Conservation (phyloP, 1,140 invertebrate genomes). For the Rhyzopertha dominica region DNA sequence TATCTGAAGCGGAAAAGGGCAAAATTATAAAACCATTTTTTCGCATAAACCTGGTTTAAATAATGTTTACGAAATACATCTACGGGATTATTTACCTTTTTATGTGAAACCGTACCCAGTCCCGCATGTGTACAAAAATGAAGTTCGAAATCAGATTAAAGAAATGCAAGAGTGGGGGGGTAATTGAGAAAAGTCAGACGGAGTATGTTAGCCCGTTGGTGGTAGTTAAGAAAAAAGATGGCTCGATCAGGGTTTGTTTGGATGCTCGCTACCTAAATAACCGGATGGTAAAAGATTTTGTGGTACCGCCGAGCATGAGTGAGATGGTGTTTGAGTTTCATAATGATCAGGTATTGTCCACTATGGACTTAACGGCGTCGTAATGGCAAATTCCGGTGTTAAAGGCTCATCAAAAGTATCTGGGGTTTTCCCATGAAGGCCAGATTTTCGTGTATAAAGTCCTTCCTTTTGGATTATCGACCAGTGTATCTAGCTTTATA, state of each 20-base stretch:
- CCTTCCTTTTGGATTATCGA: slow-evolving; percentile 9
- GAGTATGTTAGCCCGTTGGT: slow-evolving; percentile 6
- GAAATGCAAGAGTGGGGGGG: not conserved
- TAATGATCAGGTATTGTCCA: not conserved
- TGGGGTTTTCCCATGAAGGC: slow-evolving; percentile 5
- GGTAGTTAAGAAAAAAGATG: slow-evolving; percentile 13
- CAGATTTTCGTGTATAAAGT: slow-evolving; percentile 9
- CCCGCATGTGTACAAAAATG: not conserved
- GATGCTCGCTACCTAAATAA: slow-evolving; percentile 10
- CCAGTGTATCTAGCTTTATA: slow-evolving; percentile 1
- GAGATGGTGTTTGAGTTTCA: slow-evolving; percentile 9
- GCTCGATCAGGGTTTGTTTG: slow-evolving; percentile 1
- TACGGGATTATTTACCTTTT: no score
- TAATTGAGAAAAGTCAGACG: slow-evolving; percentile 4
- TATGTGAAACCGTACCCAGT: not conserved
- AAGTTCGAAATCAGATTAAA: slow-evolving; percentile 3
- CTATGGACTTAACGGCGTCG: slow-evolving; percentile 8
- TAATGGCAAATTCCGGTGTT: slow-evolving; percentile 11
- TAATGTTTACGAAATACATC: no score
- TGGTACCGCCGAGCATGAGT: slow-evolving; percentile 1
- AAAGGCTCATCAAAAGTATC: slow-evolving; percentile 3
- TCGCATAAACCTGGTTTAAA: slow-evolving; percentile 28
- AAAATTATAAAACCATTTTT: slow-evolving; percentile 18
- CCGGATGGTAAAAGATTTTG: slow-evolving; percentile 8
- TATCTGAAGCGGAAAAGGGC: not conserved